Conservation (phyloP, 2,888 invertebrate species). For the Lithodes maja region DNA sequence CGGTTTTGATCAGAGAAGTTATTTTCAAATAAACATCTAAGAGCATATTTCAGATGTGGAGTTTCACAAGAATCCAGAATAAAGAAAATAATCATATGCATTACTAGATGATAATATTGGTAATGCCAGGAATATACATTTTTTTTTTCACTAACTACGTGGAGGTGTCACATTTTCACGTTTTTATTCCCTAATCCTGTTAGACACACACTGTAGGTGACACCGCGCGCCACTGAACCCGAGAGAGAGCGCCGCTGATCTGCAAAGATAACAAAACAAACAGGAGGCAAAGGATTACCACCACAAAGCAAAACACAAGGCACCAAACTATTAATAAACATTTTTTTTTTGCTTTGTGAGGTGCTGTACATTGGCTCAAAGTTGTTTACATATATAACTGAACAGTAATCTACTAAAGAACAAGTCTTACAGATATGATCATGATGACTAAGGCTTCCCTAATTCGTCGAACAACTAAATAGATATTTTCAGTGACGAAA, state of each 20-base stretch:
- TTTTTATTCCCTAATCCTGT: constrained; percentile 39
- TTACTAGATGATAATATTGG: constrained; percentile 4
- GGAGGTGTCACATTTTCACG: constrained; percentile 31
- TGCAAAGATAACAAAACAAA: constrained; percentile 72
- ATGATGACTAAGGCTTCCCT: constrained; percentile 52
- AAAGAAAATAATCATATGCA: neutral
- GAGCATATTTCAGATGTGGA: constrained; percentile 12
- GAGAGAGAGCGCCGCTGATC: constrained; percentile 56
- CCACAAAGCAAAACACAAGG: constrained; percentile 59
- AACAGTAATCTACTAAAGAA: neutral
- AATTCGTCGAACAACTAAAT: constrained; percentile 10
- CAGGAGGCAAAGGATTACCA: constrained; percentile 67
- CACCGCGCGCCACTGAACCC: constrained; percentile 54
- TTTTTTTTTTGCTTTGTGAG: constrained; percentile 57
- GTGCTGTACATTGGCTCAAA: constrained; percentile 18
- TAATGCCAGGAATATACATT: neutral
- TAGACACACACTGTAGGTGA: constrained; percentile 45
- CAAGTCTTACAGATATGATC: constrained; percentile 7
- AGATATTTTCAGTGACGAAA: neutral
- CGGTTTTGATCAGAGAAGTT: neutral
- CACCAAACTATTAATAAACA: constrained; percentile 21
- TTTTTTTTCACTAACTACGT: constrained; percentile 34
- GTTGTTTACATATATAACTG: neutral
- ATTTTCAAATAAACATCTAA: neutral
- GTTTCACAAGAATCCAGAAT: neutral